A percentile compares a stretch with the other conserved stretches of the same genome.
Conservation (phyloP, 2,888 invertebrate species). For the Lampropteryx suffumata region DNA sequence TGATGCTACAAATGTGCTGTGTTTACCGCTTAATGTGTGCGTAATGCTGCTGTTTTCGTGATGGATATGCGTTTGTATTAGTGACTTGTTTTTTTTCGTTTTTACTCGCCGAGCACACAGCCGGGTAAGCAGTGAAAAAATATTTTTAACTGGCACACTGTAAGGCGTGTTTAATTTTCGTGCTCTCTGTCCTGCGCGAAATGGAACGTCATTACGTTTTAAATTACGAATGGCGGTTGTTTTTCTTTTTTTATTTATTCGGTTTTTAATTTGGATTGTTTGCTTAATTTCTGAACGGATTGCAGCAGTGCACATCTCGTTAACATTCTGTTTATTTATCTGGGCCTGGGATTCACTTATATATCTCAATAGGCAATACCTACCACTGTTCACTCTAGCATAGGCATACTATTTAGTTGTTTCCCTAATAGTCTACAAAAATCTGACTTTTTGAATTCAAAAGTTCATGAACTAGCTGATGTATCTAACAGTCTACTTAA, state of each 20-base stretch:
- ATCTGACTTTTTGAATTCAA: too few species aligned
- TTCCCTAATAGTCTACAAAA: too few species aligned
- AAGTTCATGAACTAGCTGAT: too few species aligned
- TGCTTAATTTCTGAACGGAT: slow-evolving; percentile 57
- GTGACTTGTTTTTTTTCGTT: slow-evolving; percentile 66
- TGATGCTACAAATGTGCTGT: slow-evolving; percentile 47
- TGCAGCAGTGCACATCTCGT: slow-evolving; percentile 29
- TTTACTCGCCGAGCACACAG: slow-evolving; percentile 58
- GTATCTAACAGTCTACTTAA: too few species aligned
- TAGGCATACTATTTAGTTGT: too few species aligned
- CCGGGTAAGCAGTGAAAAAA: slow-evolving; percentile 76
- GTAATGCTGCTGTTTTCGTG: slow-evolving; percentile 70
- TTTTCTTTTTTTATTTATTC: slow-evolving; percentile 64
- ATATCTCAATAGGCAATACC: not conserved
- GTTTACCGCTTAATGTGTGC: slow-evolving; percentile 53
- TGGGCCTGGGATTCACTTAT: not conserved
- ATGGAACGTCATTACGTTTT: slow-evolving; percentile 81
- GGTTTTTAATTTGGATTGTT: slow-evolving; percentile 71
- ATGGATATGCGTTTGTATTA: slow-evolving; percentile 77
- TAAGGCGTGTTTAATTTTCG: slow-evolving; percentile 80
- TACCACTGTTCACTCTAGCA: too few species aligned
- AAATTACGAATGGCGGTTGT: slow-evolving; percentile 76
- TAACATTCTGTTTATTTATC: slow-evolving; percentile 23
- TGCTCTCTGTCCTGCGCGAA: slow-evolving; percentile 76
- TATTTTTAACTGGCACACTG: slow-evolving; percentile 81